These are phyloP conservation scores for Drosophila monieri DNA, from an alignment of 2,888 invertebrate species.

Conservation along the genomic window DNA sequence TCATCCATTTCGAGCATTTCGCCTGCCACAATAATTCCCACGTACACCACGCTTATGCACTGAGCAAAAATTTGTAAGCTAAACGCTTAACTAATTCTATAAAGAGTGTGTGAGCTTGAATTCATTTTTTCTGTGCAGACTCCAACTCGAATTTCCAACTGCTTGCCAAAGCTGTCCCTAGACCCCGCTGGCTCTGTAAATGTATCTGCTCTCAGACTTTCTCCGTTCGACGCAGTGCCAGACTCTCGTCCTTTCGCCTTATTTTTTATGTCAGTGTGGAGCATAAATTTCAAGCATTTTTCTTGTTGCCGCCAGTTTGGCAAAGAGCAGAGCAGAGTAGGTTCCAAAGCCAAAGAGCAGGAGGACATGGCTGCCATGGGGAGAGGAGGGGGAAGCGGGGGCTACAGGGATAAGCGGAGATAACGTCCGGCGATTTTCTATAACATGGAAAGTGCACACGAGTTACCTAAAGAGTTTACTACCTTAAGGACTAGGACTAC, in stretches of 20 bases:
- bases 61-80: conserved; percentile 1
- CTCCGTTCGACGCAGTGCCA: background rate
- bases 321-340: conserved; percentile 24
- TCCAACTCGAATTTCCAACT: conserved; percentile 36
- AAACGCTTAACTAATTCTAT: too few species aligned
- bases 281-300: conserved; percentile 74
- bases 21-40: conserved; percentile 73
- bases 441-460: conserved; percentile 39
- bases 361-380: background rate
- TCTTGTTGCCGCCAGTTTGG: conserved; percentile 52
- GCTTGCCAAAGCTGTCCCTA: conserved; percentile 15
- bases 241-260: conserved; percentile 11
- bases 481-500: too few species aligned
- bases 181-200: conserved; percentile 27
- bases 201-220: conserved; percentile 63
- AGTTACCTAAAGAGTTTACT: conserved; percentile 33
- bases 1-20: conserved; percentile 60
- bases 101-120: background rate
- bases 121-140: conserved; percentile 11
- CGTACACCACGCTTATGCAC: conserved; percentile 46
- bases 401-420: conserved; percentile 38
- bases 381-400: background rate
- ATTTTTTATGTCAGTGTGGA: conserved; percentile 40
- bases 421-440: conserved; percentile 64
- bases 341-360: conserved; percentile 11